These are phyloP conservation scores for Drosophila gunungcola DNA, from an alignment of 1,140 invertebrate species.

Conservation along the genomic window DNA sequence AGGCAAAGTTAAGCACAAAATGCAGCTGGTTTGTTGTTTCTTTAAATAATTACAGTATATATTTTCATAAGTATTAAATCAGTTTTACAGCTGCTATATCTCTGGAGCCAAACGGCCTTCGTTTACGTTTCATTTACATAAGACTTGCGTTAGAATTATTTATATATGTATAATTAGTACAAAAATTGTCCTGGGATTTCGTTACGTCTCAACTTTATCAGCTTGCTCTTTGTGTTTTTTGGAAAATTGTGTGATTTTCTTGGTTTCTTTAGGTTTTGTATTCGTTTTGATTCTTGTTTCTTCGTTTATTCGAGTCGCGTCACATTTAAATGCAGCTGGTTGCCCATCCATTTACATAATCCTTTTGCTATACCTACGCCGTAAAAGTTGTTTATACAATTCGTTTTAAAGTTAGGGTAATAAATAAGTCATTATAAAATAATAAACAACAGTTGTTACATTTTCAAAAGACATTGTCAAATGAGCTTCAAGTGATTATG, in stretches of 20 bases:
- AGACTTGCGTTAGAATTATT: slow-evolving; percentile 64
- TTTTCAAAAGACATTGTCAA: slow-evolving; percentile 62
- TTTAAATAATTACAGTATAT: slow-evolving; percentile 79
- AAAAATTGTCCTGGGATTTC: slow-evolving; percentile 64
- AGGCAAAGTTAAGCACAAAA: slow-evolving; percentile 69
- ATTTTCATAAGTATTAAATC: slow-evolving; percentile 77
- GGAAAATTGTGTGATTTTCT: slow-evolving; percentile 54
- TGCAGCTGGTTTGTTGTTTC: slow-evolving; percentile 39
- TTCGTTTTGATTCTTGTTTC: slow-evolving; percentile 40
- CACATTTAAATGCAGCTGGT: slow-evolving; percentile 75
- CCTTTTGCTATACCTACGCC: slow-evolving; percentile 66
- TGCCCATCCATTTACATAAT: slow-evolving; percentile 59
- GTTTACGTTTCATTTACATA: slow-evolving; percentile 76
- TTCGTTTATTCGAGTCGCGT: slow-evolving; percentile 76
- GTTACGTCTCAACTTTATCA: slow-evolving; percentile 32
- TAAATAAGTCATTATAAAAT: slow-evolving; percentile 80
- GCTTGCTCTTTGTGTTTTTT: slow-evolving; percentile 23
- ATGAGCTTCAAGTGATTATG: slow-evolving; percentile 55
- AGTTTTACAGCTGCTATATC: slow-evolving; percentile 53
- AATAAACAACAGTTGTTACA: slow-evolving; percentile 78
- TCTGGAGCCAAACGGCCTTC: slow-evolving; percentile 53
- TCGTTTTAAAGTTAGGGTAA: slow-evolving; percentile 76
- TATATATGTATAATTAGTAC: slow-evolving; percentile 66
- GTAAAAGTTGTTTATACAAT: slow-evolving; percentile 76
- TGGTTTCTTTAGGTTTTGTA: slow-evolving; percentile 33